Evolutionary conservation across 2,797 vertebrate genomes (phyloP).

Genomic region (Propithecus deckenii): DNA sequence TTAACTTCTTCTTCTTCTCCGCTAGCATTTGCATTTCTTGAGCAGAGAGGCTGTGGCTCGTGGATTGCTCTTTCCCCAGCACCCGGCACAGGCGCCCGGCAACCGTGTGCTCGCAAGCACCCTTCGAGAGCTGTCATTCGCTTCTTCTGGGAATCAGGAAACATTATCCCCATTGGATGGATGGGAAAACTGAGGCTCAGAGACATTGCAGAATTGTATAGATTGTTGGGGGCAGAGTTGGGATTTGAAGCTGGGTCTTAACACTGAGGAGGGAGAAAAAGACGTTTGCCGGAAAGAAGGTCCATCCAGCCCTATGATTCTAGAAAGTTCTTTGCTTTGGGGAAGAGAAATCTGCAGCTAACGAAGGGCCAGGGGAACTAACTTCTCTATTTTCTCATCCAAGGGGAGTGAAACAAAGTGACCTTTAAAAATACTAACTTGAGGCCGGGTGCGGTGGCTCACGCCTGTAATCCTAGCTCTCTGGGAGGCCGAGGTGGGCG

Average conservation of each 20-base stretch:
- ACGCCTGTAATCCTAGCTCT: too few species aligned
- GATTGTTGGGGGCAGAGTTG: neutral
- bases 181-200: neutral
- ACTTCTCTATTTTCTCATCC: neutral
- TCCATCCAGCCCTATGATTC: neutral
- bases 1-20: neutral
- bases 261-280: neutral
- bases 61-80: accelerated
- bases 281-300: neutral
- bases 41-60: neutral
- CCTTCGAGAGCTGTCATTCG: accelerated
- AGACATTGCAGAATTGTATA: accelerated
- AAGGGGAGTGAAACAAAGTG: neutral
- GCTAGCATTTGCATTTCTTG: neutral
- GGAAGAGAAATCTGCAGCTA: neutral
- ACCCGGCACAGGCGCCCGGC: neutral
- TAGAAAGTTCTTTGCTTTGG: neutral
- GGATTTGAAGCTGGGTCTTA: neutral
- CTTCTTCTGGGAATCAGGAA: neutral
- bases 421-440: too few species aligned
- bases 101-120: accelerated
- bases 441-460: neutral
- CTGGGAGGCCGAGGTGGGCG: too few species aligned
- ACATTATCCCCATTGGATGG: neutral
- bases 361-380: neutral